A percentile compares a stretch with the other conserved stretches of the same genome.
Evolutionary conservation across 2,888 invertebrate species (phyloP).

Genomic region (Ectemnius cavifrons): DNA sequence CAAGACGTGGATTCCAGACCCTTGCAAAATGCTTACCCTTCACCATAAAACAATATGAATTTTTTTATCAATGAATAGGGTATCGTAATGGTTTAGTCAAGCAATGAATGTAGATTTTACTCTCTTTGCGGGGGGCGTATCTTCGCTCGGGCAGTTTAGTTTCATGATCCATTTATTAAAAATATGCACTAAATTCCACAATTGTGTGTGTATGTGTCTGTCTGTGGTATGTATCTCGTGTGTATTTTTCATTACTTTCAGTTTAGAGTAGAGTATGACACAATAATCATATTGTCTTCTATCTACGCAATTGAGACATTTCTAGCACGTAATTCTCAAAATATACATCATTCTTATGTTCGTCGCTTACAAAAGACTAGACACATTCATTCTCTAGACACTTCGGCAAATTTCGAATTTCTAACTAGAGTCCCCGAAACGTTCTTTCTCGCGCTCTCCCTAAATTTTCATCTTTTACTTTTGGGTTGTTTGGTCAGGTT

Average conservation of each 20-base stretch:
- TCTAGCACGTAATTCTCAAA: conserved; percentile 71
- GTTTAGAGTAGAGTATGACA: conserved; percentile 69
- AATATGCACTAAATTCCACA: conserved; percentile 74
- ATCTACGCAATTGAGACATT: conserved; percentile 70
- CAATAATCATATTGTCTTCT: conserved; percentile 69
- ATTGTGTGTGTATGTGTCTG: conserved; percentile 36
- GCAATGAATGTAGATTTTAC: too few relatives aligned
- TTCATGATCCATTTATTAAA: conserved; percentile 77
- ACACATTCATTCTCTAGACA: conserved; percentile 57
- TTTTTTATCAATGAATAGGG: too few relatives aligned
- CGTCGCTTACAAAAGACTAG: conserved; percentile 71
- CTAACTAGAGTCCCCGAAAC: conserved; percentile 58
- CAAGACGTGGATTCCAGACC: neutral
- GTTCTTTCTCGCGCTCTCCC: neutral
- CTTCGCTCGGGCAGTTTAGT: conserved; percentile 32
- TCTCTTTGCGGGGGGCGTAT: too few relatives aligned
- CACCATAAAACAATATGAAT: too few relatives aligned
- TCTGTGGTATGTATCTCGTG: too few relatives aligned
- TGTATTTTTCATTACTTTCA: conserved; percentile 72
- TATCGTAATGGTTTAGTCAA: too few relatives aligned
- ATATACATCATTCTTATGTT: conserved; percentile 70
- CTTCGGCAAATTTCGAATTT: conserved; percentile 64
- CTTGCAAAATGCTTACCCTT: too few relatives aligned
- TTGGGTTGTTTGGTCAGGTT: conserved; percentile 51
- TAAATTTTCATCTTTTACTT: conserved; percentile 6